These are phyloP conservation scores for Tachina lurida DNA, from an alignment of 2,888 invertebrate species.

Conservation along the genomic window DNA sequence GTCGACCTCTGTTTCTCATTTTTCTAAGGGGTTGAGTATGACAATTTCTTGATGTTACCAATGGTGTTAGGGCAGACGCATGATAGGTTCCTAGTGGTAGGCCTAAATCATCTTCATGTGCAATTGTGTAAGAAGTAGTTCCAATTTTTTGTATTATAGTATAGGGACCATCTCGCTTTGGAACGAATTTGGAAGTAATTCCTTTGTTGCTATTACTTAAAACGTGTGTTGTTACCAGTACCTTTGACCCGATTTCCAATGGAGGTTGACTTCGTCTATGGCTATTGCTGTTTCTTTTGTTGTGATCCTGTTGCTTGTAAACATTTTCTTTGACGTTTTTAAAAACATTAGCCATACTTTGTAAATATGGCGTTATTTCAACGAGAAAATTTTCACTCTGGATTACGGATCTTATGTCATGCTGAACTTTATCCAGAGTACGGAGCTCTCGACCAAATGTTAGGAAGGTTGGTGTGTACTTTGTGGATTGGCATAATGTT, in stretches of 20 bases:
- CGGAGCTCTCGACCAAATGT: no score
- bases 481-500: no score
- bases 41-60: not conserved
- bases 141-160: constrained; percentile 66
- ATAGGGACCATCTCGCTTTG: constrained; percentile 73
- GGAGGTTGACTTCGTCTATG: no score
- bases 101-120: constrained; percentile 5
- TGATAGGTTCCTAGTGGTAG: constrained; percentile 27
- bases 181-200: constrained; percentile 75
- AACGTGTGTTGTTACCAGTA: not conserved
- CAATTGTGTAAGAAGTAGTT: constrained; percentile 61
- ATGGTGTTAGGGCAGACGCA: constrained; percentile 44
- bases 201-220: constrained; percentile 41
- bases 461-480: no score
- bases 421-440: no score
- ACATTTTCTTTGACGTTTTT: no score
- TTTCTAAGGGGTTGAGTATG: constrained; percentile 16
- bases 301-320: no score
- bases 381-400: no score
- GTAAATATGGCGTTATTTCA: no score
- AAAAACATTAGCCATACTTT: no score
- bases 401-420: no score
- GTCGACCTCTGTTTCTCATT: constrained; percentile 11
- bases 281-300: no score
- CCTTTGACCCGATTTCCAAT: not conserved